These are phyloP conservation scores for Chloromyia formosa DNA, from an alignment of 2,888 invertebrate species.

Conservation along the genomic window DNA sequence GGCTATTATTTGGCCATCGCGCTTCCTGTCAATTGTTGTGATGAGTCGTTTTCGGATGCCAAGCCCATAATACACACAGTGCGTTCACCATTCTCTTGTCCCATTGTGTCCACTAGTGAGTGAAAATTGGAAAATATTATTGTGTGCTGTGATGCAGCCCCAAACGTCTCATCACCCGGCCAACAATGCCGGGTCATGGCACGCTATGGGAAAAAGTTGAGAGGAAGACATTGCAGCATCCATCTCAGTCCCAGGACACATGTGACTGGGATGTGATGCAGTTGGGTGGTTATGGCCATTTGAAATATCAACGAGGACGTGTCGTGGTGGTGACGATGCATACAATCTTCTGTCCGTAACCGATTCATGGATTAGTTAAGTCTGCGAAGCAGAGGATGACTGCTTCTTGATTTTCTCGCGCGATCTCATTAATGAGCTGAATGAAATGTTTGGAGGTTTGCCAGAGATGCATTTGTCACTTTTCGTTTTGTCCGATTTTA, in stretches of 20 bases:
- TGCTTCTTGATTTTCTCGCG: no score
- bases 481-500: no score
- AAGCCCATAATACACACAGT: not conserved
- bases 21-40: slow-evolving; percentile 36
- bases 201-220: slow-evolving; percentile 32
- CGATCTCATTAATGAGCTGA: no score
- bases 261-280: not conserved
- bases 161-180: not conserved
- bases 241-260: no score
- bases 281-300: no score
- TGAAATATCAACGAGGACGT: no score
- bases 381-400: no score
- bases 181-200: not conserved
- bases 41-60: not conserved
- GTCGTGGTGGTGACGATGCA: no score
- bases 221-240: not conserved
- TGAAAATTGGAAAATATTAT: not conserved
- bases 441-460: no score
- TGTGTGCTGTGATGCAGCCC: not conserved
- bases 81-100: not conserved
- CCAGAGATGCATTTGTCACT: no score
- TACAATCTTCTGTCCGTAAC: no score
- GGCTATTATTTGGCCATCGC: slow-evolving; percentile 16
- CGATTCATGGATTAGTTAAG: no score
- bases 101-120: not conserved